Evolutionary conservation across 2,888 invertebrate genomes (phyloP), one percentile per base, ranked within the genome.

Genomic region (Cyaniris semiargus): DNA sequence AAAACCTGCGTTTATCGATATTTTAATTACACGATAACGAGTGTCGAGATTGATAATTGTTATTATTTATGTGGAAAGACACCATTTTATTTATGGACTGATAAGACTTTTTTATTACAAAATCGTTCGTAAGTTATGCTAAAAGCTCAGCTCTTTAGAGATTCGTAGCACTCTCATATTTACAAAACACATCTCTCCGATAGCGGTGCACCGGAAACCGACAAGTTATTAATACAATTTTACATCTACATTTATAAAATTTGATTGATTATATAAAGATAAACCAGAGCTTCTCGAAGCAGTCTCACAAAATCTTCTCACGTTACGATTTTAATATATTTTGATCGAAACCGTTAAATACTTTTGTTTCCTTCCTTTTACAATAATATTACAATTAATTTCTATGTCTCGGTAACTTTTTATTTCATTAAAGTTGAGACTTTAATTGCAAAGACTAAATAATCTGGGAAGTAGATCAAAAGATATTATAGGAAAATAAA

Each of bases 1-100:
- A 72, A 44, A 72, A 72, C 38, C 38, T 44, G 38, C 72, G 72
- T 23, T 72, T 72, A 72, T 72, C n/a, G 72, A 44, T 72, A 44
- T 72, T 38, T 72, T 38, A 72, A 72, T 72, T 72, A 72, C 21
- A 66, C 66, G 53, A 53, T 53, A 53, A 53, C 53, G 66, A 72
- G 38, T 72, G 34, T 72, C 72, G 66, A 66, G 66, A 66, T 66
- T 66, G 66, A 66, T 66, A 31, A 66, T 66, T 66, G 66, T 27
- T 31, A 66, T 66, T 66, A 66, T 31, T 66, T 66, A 66, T 66
- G 66, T 27, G 18, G 27, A 66, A 31, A 15, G 66, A 18, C 27
- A 31, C 15, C 66, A 66, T 60, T 23, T 60, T 60, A 66, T 31
- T 66, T 31, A 27, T 31, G 27, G 0, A 0, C 23, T 23, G 60